Conservation (phyloP, 2,113 vertebrate species). For the Esox niger region DNA sequence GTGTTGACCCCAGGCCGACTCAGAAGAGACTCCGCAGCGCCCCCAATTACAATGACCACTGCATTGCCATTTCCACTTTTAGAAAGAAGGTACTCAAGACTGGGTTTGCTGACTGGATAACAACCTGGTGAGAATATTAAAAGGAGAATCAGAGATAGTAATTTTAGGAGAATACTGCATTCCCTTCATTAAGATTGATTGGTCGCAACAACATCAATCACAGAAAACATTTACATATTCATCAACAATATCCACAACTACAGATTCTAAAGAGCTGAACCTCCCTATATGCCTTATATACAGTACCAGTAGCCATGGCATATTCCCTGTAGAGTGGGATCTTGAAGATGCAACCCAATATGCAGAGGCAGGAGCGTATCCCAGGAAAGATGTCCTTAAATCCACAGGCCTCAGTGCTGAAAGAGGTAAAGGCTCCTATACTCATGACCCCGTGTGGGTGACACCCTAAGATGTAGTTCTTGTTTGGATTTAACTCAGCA, state of each 20-base stretch:
- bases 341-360: constrained; percentile 64
- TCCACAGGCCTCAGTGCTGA: constrained; percentile 60
- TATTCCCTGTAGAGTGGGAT: constrained; percentile 74
- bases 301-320: constrained; percentile 67
- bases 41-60: constrained; percentile 75
- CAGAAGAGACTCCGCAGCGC: constrained; percentile 73
- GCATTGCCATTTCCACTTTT: constrained; percentile 70
- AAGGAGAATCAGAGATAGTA: constrained; percentile 12
- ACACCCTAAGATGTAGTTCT: constrained; percentile 77
- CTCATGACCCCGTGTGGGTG: constrained; percentile 80
- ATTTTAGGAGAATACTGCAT: background rate
- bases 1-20: constrained; percentile 64
- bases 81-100: constrained; percentile 72
- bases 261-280: background rate
- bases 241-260: too few species aligned
- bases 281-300: too few species aligned
- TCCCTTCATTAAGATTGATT: too few species aligned
- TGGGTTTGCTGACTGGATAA: constrained; percentile 67
- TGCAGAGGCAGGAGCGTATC: constrained; percentile 31
- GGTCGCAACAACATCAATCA: too few species aligned
- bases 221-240: background rate
- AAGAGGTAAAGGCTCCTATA: constrained; percentile 62
- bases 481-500: constrained; percentile 65
- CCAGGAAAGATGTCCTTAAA: constrained; percentile 70
- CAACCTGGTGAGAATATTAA: constrained; percentile 67